phyloP scores from a whole-genome alignment of 2,888 invertebrate genomes.

The Leucophenga maculata region DNA sequence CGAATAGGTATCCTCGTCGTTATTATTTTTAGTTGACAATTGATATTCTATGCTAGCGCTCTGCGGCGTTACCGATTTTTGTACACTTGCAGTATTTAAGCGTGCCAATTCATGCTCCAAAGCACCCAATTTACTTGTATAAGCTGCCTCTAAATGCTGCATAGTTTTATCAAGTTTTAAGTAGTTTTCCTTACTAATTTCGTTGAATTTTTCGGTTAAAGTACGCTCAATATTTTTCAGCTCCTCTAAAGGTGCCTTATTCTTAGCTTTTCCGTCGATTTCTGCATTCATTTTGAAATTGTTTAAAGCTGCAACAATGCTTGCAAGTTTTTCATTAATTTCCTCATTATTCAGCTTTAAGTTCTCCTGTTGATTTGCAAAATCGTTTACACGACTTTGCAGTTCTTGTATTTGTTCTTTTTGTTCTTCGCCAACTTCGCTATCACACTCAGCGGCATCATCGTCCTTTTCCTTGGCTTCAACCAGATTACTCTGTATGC shows the following conservation, averaged over 20 bases:
- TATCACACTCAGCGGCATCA: background rate
- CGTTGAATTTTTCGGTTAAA: conserved; percentile 59
- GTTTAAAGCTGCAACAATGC: conserved; percentile 51
- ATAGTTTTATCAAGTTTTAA: conserved; percentile 60
- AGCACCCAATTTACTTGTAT: conserved; percentile 58
- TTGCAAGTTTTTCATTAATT: conserved; percentile 58
- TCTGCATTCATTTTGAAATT: conserved; percentile 36
- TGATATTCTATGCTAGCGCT: conserved; percentile 12
- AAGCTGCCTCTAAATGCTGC: conserved; percentile 57
- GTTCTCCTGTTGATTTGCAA: conserved; percentile 59
- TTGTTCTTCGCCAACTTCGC: conserved; percentile 37
- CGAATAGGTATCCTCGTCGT: conserved; percentile 54
- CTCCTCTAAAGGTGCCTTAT: conserved; percentile 26
- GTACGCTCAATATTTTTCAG: conserved; percentile 59
- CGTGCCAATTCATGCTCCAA: conserved; percentile 57
- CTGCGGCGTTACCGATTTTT: conserved; percentile 18
- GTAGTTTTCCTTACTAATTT: conserved; percentile 58
- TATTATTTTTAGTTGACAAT: background rate
- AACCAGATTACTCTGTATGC: conserved; percentile 55
- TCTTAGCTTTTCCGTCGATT: too few species aligned
- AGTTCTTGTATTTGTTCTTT: conserved; percentile 54
- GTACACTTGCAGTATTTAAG: conserved; percentile 21
- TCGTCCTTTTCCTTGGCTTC: conserved; percentile 62
- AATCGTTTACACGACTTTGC: conserved; percentile 51
- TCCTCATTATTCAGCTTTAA: conserved; percentile 56